Conservation (phyloP, 2,113 vertebrate species). For the Noctilio leporinus region DNA sequence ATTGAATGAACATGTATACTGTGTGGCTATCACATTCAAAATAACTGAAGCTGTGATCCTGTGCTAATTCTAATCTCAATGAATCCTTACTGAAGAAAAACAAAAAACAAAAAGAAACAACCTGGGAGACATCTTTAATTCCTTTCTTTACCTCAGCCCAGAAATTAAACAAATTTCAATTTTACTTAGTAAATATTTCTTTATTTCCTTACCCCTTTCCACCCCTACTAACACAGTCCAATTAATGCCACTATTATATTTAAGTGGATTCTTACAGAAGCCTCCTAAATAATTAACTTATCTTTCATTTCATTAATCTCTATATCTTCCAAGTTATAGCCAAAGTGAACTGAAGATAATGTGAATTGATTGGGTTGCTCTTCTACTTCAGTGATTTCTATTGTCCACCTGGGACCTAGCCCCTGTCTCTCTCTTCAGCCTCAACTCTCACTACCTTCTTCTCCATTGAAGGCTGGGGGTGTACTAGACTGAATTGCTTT, state of each 20-base stretch:
- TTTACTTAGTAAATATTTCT: not conserved
- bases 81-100: not conserved
- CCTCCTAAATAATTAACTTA: not conserved
- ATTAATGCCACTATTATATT: not conserved
- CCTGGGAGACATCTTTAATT: not conserved
- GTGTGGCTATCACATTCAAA: no score
- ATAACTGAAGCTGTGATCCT: not conserved
- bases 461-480: not conserved
- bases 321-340: not conserved
- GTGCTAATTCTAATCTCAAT: not conserved
- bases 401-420: not conserved
- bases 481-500: not conserved
- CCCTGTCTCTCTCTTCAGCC: not conserved
- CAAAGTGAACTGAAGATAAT: not conserved
- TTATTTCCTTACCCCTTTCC: not conserved
- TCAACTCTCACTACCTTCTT: not conserved
- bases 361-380: not conserved
- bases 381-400: not conserved
- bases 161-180: not conserved
- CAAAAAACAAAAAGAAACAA: not conserved
- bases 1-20: no score
- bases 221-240: not conserved
- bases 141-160: not conserved
- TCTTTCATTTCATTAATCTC: not conserved
- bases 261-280: not conserved